Base-by-base conservation (phyloP, 2,888 invertebrate genomes). In the Hartigia nigra region DNA sequence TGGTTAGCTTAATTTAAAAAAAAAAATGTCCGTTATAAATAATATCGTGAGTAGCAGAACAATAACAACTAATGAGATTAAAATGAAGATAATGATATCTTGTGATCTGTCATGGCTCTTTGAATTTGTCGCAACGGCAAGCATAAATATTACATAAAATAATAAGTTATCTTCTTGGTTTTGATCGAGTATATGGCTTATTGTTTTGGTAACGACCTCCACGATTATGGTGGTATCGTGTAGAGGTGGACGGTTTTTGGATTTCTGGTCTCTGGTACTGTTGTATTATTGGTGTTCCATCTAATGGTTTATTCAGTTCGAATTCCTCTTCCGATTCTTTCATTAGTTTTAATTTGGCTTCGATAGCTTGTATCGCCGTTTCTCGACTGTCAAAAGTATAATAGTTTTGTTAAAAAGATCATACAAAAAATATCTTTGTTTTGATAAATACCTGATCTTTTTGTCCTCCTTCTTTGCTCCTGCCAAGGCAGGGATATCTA, bases 301-400 rank as follows among this genome's bases (percentile, higher is more conserved):
- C 93, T 14, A 94, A 93, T 4, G 95, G 93, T 87, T 95, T 95
- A 88, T 96, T 96, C 9, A 96, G 93, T 79, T 95, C 95, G 85
- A 97, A 94, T 88, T 96, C 96, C 83, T 96, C 95, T 74, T 94
- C 94, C 0, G 94, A 93, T 84, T 94, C 93, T 89, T 94, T 93
- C 94, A 97, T 95, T 90, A 95, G 92, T 88, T 96, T 96, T 1
- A 98, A 92, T 91, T 98, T 97, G 0, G 96, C 96, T 90, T 97
- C 97, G 80, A 98, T 97, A 0, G 97, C 97, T 88, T 96, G 96
- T 84, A 98, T 97, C 78, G 97, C 96, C 12, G 95, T 95, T 88
- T 95, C 94, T 86, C 95, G 95, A 89, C 97, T 97, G 3, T 37
- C 85, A 87, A 77, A 79, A 77, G 80, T 82, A 74, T 14, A 79